These are phyloP conservation scores for Cryptus armator DNA, from an alignment of 2,888 invertebrate genomes.

Conservation along the genomic window DNA sequence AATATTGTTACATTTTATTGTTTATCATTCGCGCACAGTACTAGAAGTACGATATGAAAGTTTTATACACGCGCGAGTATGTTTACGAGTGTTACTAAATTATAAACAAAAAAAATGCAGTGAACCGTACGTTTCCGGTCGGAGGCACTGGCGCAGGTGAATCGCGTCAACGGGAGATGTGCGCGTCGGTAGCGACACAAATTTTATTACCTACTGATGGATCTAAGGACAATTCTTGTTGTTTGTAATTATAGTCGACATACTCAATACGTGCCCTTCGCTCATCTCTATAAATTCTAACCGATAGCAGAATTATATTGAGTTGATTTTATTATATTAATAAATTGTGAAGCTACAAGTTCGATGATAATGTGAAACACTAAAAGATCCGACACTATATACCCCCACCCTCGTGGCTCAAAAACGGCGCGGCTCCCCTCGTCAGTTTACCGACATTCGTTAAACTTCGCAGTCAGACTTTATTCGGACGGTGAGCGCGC, in stretches of 20 bases:
- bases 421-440: too few relatives aligned
- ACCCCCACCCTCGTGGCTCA: too few relatives aligned
- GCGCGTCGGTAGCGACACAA: background rate
- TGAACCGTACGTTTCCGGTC: background rate
- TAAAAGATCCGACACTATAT: too few relatives aligned
- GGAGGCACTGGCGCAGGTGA: background rate
- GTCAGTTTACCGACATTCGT: background rate
- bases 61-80: background rate
- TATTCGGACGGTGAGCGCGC: background rate
- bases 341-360: too few relatives aligned
- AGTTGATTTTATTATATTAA: too few relatives aligned
- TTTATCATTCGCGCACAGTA: background rate
- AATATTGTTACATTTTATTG: background rate
- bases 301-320: too few relatives aligned
- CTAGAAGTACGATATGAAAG: background rate
- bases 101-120: background rate
- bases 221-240: background rate
- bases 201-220: background rate
- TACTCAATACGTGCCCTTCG: too few relatives aligned
- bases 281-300: too few relatives aligned
- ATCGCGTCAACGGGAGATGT: background rate
- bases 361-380: too few relatives aligned
- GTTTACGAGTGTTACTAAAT: background rate
- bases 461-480: constrained; percentile 9
- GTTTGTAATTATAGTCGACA: background rate